phyloP scores from a whole-genome alignment of 1,140 invertebrate species.

The Drosophila hydei region DNA sequence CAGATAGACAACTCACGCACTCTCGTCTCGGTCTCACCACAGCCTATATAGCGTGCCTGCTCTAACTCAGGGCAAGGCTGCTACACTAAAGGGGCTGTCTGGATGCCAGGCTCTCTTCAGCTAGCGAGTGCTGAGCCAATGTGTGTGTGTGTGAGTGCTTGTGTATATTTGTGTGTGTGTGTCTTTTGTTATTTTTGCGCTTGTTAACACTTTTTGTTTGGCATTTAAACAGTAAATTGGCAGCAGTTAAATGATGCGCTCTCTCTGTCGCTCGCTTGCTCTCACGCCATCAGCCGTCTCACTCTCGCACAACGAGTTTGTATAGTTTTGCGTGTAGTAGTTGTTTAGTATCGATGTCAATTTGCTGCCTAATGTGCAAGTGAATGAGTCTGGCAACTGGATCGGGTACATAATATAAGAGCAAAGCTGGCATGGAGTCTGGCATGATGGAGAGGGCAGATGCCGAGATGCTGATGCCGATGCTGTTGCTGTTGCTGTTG shows the following conservation, averaged over 20 bases:
- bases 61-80: slow-evolving; percentile 24
- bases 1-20: slow-evolving; percentile 9
- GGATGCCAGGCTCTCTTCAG: slow-evolving; percentile 6
- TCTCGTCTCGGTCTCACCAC: slow-evolving; percentile 4
- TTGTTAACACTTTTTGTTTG: slow-evolving; percentile 84
- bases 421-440: slow-evolving; percentile 9
- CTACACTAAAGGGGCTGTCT: slow-evolving; percentile 3
- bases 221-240: slow-evolving; percentile 84
- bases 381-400: slow-evolving; percentile 58
- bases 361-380: slow-evolving; percentile 80
- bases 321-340: slow-evolving; percentile 30
- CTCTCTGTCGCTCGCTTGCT: slow-evolving; percentile 23
- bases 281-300: slow-evolving; percentile 12
- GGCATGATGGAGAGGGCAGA: neutral
- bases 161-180: slow-evolving; percentile 47
- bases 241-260: slow-evolving; percentile 81
- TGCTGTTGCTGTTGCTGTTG: neutral
- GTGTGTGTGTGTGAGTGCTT: slow-evolving; percentile 1
- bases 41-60: slow-evolving; percentile 30
- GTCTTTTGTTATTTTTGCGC: slow-evolving; percentile 83
- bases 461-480: neutral
- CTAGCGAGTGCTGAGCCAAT: neutral
- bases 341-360: slow-evolving; percentile 73
- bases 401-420: slow-evolving; percentile 15
- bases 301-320: neutral